Percentiles rank a stretch among this genome's conserved stretches.
Evolutionary conservation across 2,797 vertebrate genomes (phyloP).

Genomic region (Manis javanica): DNA sequence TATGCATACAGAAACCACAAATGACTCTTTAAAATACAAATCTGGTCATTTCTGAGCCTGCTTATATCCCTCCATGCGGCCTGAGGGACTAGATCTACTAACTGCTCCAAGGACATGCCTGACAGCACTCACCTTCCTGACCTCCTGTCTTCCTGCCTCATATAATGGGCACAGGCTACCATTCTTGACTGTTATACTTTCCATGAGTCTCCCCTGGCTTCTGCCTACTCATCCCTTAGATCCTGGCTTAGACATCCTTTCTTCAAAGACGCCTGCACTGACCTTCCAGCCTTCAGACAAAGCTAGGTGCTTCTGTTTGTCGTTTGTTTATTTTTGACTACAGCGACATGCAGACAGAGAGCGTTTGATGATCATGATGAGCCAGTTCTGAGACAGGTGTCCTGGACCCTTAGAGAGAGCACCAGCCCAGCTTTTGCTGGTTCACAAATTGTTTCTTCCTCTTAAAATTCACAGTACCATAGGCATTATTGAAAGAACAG

Average conservation of each 20-base stretch:
- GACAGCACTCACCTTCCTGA: background rate
- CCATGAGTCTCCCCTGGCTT: background rate
- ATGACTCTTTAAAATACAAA: background rate
- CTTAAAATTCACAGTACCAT: background rate
- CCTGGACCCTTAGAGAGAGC: background rate
- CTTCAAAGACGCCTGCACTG: background rate
- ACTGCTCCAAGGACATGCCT: too few relatives aligned
- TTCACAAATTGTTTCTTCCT: background rate
- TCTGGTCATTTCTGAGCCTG: background rate
- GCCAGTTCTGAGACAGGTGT: background rate
- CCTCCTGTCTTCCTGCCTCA: background rate
- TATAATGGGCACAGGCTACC: background rate
- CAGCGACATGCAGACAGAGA: background rate
- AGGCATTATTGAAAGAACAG: background rate
- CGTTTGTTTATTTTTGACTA: background rate
- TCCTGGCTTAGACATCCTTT: background rate
- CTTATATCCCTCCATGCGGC: background rate
- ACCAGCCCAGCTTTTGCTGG: background rate
- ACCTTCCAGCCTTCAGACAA: background rate
- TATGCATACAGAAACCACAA: background rate
- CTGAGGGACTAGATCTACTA: background rate
- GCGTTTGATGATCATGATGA: background rate
- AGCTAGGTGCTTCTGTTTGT: background rate
- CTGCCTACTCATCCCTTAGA: background rate
- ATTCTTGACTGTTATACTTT: background rate